Base-by-base conservation (phyloP, 2,888 invertebrate genomes). In the Acrocyrtus sp. region DNA sequence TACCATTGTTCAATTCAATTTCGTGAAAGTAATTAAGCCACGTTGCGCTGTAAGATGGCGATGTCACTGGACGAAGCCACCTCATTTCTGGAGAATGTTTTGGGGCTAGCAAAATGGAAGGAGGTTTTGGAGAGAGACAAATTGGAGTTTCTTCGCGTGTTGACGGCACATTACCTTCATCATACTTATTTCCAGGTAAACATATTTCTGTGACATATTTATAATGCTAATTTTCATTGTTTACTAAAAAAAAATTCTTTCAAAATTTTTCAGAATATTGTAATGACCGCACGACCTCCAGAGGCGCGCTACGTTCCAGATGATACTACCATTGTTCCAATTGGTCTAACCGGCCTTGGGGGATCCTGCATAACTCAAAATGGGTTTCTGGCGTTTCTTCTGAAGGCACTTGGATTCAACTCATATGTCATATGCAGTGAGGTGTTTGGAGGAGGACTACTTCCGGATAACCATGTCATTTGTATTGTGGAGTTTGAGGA, bases 311-410 rank as follows among this genome's bases (percentile, higher is more conserved):
- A 26, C 4, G 53, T 61, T n/a, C 75, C 75, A 10, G 50, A 26
- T 2, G 47, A 62, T 0, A 21, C 61, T 17, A 68, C 69, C 3
- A 47, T 76, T 0, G 50, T 72, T 26, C 29, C 60, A 5, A 53
- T 68, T 1, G 63, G 67, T 34, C 50, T 73, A 3, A 47, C 21
- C 29, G 79, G 79, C 12, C 60, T 27, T 15, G 76, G 77, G 8
- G 79, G 79, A 10, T 61, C 74, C 43, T 79, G 79, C 60, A 70
- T 76, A 3, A 74, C 72, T n/a, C 68, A 75, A 24, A 79, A 79
- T 62, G 19, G 47, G 8, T 76, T 76, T 26, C n/a, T 79, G 1
- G 43, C 68, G 19, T 17, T 69, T 3, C 24, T 76, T 2, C 72
- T 79, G 1, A 34, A 72, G 19, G 54, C 68, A 3, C 39, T 79